phyloP scores from a whole-genome alignment of 2,888 invertebrate genomes.

The Hecatera dysodea region DNA sequence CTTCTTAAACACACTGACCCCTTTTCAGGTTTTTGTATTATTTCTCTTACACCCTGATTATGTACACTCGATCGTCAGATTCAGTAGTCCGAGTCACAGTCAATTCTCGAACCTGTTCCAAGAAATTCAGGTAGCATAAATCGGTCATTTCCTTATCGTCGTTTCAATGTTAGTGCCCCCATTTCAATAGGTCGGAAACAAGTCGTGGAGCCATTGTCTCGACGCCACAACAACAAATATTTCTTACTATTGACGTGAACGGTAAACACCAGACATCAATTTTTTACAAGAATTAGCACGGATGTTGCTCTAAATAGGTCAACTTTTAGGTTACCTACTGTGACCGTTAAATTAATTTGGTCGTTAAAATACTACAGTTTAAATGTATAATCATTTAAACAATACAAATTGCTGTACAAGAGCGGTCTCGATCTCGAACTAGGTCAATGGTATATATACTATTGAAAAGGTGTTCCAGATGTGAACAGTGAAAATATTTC shows the following conservation, averaged over 20 bases:
- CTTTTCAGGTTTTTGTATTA: no score
- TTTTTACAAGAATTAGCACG: constrained; percentile 14
- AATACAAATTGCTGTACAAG: constrained; percentile 1
- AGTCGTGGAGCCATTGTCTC: constrained; percentile 48
- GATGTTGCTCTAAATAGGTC: constrained; percentile 25
- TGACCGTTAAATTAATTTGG: background rate
- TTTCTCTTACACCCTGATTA: no score
- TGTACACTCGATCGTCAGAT: background rate
- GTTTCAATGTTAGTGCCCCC: constrained; percentile 39
- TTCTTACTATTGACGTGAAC: constrained; percentile 42
- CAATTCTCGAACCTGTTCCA: background rate
- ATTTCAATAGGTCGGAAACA: constrained; percentile 38
- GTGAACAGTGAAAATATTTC: constrained; percentile 12
- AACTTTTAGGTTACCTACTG: constrained; percentile 6
- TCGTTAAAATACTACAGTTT: background rate
- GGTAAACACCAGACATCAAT: constrained; percentile 35
- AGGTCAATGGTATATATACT: constrained; percentile 19
- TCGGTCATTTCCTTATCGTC: constrained; percentile 18
- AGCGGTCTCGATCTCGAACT: constrained; percentile 1
- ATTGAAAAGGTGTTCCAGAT: constrained; percentile 5
- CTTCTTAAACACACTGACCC: no score
- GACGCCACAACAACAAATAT: constrained; percentile 38
- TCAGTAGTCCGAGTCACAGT: background rate
- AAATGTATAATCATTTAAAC: constrained; percentile 3
- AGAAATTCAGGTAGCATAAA: background rate